These are phyloP conservation scores for Burhinus oedicnemus DNA, from an alignment of 2,113 vertebrate species.

Conservation along the genomic window DNA sequence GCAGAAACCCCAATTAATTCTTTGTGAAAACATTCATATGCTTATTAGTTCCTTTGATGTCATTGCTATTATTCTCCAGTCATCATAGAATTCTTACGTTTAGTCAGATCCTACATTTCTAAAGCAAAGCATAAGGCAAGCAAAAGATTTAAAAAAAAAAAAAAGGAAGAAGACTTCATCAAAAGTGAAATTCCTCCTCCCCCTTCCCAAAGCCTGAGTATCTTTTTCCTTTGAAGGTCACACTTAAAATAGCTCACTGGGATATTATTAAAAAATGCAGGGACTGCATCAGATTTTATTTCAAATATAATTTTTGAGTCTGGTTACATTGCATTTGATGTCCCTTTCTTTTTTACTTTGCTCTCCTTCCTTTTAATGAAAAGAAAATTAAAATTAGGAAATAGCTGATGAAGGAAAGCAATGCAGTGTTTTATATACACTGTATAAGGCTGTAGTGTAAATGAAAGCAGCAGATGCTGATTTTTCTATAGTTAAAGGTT, in stretches of 20 bases:
- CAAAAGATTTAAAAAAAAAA: background rate
- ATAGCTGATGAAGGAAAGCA: background rate
- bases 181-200: background rate
- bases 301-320: background rate
- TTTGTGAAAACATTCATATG: background rate
- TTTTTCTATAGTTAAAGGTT: background rate
- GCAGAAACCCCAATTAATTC: background rate
- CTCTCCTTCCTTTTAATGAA: background rate
- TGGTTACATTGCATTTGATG: background rate
- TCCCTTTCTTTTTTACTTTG: background rate
- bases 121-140: background rate
- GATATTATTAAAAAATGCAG: background rate
- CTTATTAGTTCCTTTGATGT: background rate
- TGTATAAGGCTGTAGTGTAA: background rate
- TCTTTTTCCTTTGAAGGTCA: background rate
- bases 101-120: background rate
- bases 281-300: background rate
- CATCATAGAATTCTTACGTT: background rate
- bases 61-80: background rate
- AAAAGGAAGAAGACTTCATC: background rate
- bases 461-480: background rate
- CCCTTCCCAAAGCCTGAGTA: background rate
- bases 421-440: background rate
- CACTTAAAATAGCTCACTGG: background rate
- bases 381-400: background rate